These are phyloP conservation scores for Pterostichus niger DNA, from an alignment of 2,888 invertebrate species.

Conservation along the genomic window DNA sequence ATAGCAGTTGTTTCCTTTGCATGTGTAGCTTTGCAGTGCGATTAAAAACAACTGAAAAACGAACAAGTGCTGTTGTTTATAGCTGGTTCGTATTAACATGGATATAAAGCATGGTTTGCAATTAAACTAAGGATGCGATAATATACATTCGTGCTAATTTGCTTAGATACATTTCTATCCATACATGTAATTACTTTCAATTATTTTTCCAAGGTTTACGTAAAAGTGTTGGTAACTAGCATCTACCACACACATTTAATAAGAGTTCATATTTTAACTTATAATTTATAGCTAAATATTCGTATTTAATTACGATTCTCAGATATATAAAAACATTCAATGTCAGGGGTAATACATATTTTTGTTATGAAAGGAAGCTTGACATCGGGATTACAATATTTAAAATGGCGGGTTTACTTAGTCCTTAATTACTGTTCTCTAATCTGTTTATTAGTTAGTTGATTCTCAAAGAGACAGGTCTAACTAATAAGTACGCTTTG, in stretches of 20 bases:
- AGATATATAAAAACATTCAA: no score
- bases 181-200: constrained; percentile 47
- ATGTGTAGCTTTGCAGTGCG: background rate
- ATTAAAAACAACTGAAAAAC: constrained; percentile 23
- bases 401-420: no score
- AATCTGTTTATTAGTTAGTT: no score
- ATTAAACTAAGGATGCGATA: constrained; percentile 56
- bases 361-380: no score
- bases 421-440: no score
- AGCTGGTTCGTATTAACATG: constrained; percentile 30
- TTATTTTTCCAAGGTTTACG: constrained; percentile 9
- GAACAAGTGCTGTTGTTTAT: constrained; percentile 52
- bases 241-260: background rate
- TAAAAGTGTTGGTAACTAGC: background rate
- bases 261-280: no score
- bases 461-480: no score
- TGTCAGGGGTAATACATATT: no score
- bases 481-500: no score
- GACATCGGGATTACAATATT: no score
- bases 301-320: no score
- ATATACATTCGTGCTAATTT: constrained; percentile 46
- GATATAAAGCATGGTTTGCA: constrained; percentile 45
- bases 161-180: constrained; percentile 37
- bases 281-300: no score
- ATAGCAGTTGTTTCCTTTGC: constrained; percentile 53